Evolutionary conservation across 2,797 vertebrate genomes (phyloP).

Genomic region (Notamacropus eugenii): DNA sequence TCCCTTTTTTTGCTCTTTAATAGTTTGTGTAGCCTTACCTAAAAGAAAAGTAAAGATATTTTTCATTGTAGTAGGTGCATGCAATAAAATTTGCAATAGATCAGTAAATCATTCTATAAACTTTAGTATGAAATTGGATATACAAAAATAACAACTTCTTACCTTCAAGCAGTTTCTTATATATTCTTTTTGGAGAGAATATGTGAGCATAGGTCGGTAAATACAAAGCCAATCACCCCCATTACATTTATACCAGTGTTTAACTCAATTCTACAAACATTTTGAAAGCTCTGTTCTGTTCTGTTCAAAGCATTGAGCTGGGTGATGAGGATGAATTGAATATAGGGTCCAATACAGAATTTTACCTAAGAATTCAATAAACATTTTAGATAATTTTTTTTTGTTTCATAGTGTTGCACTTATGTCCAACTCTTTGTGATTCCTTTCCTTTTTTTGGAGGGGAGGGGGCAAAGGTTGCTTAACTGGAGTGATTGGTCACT

Average conservation of each 20-base stretch:
- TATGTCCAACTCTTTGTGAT: not conserved
- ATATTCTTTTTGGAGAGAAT: not conserved
- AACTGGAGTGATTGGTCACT: not conserved
- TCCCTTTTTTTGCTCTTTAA: conserved; percentile 34
- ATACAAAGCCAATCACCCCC: not conserved
- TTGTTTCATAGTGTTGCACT: not conserved
- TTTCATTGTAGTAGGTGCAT: not conserved
- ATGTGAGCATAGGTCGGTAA: not conserved
- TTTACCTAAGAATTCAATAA: not conserved
- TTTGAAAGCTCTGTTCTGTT: not conserved
- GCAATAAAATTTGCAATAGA: not conserved
- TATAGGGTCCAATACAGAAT: not conserved
- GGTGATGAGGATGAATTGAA: not conserved
- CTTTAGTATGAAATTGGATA: not conserved
- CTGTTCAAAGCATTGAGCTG: not conserved
- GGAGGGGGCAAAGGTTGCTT: not conserved
- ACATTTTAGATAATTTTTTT: not conserved
- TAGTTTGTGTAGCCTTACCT: not conserved
- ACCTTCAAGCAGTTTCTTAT: not conserved
- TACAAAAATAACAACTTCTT: not conserved
- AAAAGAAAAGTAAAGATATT: not conserved
- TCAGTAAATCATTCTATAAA: not conserved
- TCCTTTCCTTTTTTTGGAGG: no score
- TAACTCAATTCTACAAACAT: not conserved
- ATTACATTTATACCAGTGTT: not conserved